These are phyloP conservation scores for Pao palembangensis DNA, from an alignment of 2,113 vertebrate genomes.

Conservation along the genomic window DNA sequence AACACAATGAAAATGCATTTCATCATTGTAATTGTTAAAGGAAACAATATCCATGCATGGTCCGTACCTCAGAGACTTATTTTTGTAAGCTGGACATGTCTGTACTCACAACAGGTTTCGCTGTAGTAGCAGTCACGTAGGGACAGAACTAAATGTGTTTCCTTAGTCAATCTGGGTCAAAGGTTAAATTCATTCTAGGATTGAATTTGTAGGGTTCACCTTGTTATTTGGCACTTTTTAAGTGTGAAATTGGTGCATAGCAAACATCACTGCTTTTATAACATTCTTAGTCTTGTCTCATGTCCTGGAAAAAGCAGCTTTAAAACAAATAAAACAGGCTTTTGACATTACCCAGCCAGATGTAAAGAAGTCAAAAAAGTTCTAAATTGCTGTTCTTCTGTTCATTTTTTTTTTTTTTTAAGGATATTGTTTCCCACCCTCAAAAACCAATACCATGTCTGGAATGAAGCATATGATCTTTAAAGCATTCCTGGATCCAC, in stretches of 20 bases:
- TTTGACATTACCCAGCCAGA: no score
- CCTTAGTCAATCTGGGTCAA: conserved; percentile 21
- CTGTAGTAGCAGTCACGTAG: conserved; percentile 31
- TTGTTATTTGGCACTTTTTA: no score
- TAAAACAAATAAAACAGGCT: no score
- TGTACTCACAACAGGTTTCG: conserved; percentile 17
- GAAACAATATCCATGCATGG: conserved; percentile 7
- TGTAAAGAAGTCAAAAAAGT: no score
- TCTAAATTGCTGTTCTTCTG: no score
- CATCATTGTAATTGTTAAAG: conserved; percentile 1
- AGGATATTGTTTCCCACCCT: no score
- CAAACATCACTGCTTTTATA: no score
- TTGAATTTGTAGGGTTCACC: not conserved
- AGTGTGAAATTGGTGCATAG: no score
- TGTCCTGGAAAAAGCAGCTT: no score
- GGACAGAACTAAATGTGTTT: conserved; percentile 55
- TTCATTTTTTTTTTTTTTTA: no score
- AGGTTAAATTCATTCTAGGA: not conserved
- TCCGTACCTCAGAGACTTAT: conserved; percentile 26
- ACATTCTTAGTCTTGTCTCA: no score
- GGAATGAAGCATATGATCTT: conserved; percentile 24
- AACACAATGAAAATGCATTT: conserved; percentile 4
- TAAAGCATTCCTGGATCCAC: conserved; percentile 62
- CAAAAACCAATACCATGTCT: no score
- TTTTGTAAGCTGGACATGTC: conserved; percentile 32